Base-by-base conservation (phyloP, 2,888 invertebrate species). In the Rhingia campestris region DNA sequence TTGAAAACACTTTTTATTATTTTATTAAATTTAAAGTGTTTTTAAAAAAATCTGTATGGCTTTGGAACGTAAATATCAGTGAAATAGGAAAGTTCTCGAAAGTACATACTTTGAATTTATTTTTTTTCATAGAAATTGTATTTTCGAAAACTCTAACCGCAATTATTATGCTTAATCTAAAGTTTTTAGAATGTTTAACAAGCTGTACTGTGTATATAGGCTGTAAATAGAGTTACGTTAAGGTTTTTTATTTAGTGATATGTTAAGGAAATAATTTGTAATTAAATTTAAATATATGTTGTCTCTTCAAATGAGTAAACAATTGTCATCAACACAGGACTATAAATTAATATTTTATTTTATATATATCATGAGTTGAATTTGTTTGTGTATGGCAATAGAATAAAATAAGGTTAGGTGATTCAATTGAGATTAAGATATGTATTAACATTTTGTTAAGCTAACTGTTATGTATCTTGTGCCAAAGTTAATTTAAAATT, bases 401-500 rank as follows among this genome's bases (percentile, higher is more conserved):
- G 30, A 66, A 12, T 32, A 22, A 39, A 49, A 4, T 63, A 63
- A 49, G 3, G 22, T 64, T 39, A 49, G 32, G 4, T 43, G 66
- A 53, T 53, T 53, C 33, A 66, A 66, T 14, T 53, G 35, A 35
- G 53, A 45, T 72, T 61, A 35, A 53, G 47, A 7, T 22, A 22
- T 22, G 4, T 72, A 61, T 53, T 45, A 54, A 35, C 37, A 49
- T 22, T 75, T 63, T 35, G 12, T 22, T 22, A 14, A 80, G 67
- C 56, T 56, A 14, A 56, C 69, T 41, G 70, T 56, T 72, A 69
- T 53, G 56, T 82, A 69, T 69, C 79, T 69, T 74, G 82, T 82
- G 82, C 82, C 82, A 82, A 82, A 79, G 82, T 82, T 82, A 64
- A 81, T 81, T 70, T 70, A 41, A 63, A 77, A 72, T 82, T 77